Conservation (phyloP, 2,113 vertebrate species). For the Spilogale gracilis region DNA sequence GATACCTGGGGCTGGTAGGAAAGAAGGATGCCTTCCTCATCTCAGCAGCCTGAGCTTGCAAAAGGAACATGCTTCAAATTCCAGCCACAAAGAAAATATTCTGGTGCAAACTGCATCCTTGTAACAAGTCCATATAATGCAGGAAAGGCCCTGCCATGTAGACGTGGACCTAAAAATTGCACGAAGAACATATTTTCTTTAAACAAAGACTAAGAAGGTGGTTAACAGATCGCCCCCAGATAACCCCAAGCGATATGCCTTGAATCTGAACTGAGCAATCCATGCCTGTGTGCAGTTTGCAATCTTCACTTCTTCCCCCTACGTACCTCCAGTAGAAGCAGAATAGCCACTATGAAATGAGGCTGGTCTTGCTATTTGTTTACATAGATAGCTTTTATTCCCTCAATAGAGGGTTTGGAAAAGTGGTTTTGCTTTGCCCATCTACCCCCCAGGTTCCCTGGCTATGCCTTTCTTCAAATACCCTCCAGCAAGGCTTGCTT, state of each 20-base stretch:
- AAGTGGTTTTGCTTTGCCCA: slow-evolving; percentile 58
- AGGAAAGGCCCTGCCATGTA: neutral
- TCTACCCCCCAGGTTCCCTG: neutral
- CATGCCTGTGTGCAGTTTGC: slow-evolving; percentile 65
- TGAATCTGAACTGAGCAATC: slow-evolving; percentile 67
- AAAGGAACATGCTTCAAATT: neutral
- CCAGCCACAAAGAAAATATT: neutral
- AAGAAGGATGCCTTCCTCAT: neutral
- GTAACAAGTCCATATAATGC: neutral
- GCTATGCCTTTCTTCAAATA: neutral
- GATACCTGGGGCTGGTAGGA: neutral
- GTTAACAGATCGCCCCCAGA: slow-evolving; percentile 53
- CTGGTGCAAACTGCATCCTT: neutral
- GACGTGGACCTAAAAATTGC: neutral
- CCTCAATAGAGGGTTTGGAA: slow-evolving; percentile 40
- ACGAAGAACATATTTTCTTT: neutral
- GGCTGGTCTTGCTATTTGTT: slow-evolving; percentile 44
- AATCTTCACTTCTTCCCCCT: slow-evolving; percentile 67
- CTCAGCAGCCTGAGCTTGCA: neutral
- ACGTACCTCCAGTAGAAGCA: slow-evolving; percentile 61
- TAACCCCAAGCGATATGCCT: neutral
- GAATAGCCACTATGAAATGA: slow-evolving; percentile 63
- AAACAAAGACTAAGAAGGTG: slow-evolving; percentile 58
- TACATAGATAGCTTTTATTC: slow-evolving; percentile 66
- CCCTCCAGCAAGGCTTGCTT: slow-evolving; percentile 61